Evolutionary conservation across 1,140 invertebrate species (phyloP), one percentile per base, ranked within the genome.

Genomic region (Sitobion miscanthi): DNA sequence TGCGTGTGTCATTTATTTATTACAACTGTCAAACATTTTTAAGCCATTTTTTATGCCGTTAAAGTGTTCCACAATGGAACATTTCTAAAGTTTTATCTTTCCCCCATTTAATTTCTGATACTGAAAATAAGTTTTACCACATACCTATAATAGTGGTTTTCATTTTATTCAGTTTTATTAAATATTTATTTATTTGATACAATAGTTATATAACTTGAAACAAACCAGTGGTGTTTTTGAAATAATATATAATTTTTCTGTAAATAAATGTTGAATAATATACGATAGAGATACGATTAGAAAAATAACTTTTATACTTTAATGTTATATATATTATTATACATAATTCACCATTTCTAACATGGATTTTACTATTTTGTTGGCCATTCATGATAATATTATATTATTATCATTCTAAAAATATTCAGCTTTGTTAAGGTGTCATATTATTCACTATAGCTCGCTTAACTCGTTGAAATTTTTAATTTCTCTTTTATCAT

Each of bases 21-120:
- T 87, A 49, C 30, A 52, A 87, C 45, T 87, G 86, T 87, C 45
- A 87, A 87, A 87, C 47, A 87, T 49, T 47, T 87, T 87, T 52
- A 49, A 21, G 1, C 17, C 38, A n/a, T 49, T 52, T 47, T 30
- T n/a, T 17, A 87, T 35, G 5, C 7, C 49, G 45, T 52, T 87
- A 49, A 49, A 87, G 35, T 49, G 85, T n/a, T 49, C 14, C 45
- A 3, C 7, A 47, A 17, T 9, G 47, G 7, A 87, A 52, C 17
- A 52, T 85, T 85, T 45, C 23, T 85, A 77, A 77, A 38, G 35
- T 83, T 85, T 85, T 85, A 45, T 45, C 45, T 85, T 25, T 45
- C 4, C 23, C 35, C 35, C 35, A 23, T 38, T 0, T 38, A 8
- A 83, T 83, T 83, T 9, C 21, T 38, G 20, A 82, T 38, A 21